phyloP scores from a whole-genome alignment of 2,888 invertebrate genomes.

The Bhutanitis thaidina region DNA sequence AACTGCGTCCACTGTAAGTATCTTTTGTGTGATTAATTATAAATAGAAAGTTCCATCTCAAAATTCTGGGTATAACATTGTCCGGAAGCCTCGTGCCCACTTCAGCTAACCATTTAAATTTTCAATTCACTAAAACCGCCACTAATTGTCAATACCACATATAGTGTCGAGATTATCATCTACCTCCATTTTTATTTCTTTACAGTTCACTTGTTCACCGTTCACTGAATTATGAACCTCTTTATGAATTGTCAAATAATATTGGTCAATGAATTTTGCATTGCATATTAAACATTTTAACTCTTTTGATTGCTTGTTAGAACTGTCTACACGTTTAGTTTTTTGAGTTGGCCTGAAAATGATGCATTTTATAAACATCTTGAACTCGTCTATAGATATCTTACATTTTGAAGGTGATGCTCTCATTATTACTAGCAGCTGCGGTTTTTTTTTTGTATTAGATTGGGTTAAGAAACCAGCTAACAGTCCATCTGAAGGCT shows the following conservation, averaged over 20 bases:
- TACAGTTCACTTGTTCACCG: slow-evolving; percentile 20
- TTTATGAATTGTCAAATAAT: slow-evolving; percentile 46
- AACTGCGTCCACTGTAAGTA: too few species aligned
- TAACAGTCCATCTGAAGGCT: too few species aligned
- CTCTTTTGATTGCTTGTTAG: slow-evolving; percentile 18
- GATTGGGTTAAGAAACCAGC: too few species aligned
- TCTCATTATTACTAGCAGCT: too few species aligned
- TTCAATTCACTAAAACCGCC: background rate
- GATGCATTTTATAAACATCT: background rate
- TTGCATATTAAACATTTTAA: slow-evolving; percentile 33
- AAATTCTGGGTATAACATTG: too few species aligned
- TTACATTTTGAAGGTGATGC: too few species aligned
- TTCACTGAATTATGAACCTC: slow-evolving; percentile 38
- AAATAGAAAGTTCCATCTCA: too few species aligned
- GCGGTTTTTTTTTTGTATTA: too few species aligned
- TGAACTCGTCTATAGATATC: too few species aligned
- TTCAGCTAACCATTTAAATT: background rate
- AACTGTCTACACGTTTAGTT: background rate
- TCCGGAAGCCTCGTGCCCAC: background rate
- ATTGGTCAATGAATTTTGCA: slow-evolving; percentile 38
- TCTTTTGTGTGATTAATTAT: too few species aligned
- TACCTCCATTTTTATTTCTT: slow-evolving; percentile 1
- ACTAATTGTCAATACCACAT: slow-evolving; percentile 12
- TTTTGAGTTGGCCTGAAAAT: slow-evolving; percentile 26
- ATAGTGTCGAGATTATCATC: slow-evolving; percentile 9